Evolutionary conservation across 2,888 invertebrate species (phyloP), one percentile per base, ranked within the genome.

Genomic region (Eupelmus urozonus): DNA sequence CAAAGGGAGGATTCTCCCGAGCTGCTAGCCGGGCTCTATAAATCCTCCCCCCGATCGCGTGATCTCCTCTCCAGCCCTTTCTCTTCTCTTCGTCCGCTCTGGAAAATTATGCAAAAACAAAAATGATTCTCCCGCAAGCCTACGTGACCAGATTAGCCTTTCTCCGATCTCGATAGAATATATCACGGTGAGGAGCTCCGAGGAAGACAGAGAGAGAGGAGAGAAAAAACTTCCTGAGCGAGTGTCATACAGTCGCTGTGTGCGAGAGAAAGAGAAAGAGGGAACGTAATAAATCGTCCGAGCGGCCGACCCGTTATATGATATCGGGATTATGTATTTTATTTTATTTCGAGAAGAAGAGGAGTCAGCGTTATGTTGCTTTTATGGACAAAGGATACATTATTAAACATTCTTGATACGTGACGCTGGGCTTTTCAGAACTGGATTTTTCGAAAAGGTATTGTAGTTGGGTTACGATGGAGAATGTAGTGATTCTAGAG

Each of bases 41-140:
- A 77, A 77, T 72, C 60, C 66, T 66, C 42, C 57, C 49, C 13
- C 23, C 53, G 71, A 72, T 73, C 62, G 76, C 76, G 49, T 57
- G 63, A 73, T 73, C 62, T 53, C 42, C 25, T 42, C 16, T n/a
- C n/a, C 2, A 2, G 34, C 7, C 13, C 34, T 25, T 11, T 27
- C 23, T 40, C 57, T 59, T 29, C 40, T 63, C 20, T n/a, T 16
- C 45, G 18, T 53, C 20, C 67, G 4, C 42, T 51, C 9, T 20
- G 20, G 4, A 53, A 69, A 78, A 73, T 78, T 78, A 78, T 73
- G 78, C 78, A 74, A 74, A 73, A 69, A 74, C 60, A 71, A 74
- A 75, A 75, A 78, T 73, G 73, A 78, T 69, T 78, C 73, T 69
- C 62, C 63, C 57, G 25, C 67, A 27, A 34, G 60, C 23, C 63